Evolutionary conservation across 2,888 invertebrate genomes (phyloP).

Genomic region (Steinernema carpocapsae): DNA sequence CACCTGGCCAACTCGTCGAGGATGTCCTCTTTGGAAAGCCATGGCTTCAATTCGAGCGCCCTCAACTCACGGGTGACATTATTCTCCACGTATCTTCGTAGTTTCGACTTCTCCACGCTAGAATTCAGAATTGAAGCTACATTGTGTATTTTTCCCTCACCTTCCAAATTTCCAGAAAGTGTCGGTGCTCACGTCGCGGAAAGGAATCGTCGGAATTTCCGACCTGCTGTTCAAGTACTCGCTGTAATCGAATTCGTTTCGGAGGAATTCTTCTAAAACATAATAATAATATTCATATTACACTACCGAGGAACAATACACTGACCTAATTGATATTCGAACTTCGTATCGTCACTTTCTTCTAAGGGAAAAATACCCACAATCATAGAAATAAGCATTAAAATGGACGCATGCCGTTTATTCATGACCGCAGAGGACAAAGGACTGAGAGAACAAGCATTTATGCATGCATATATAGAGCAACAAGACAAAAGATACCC

Average conservation of each 20-base stretch:
- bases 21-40: slow-evolving; percentile 53
- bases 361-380: background rate
- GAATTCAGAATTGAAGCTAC: background rate
- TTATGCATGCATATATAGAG: background rate
- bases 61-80: slow-evolving; percentile 41
- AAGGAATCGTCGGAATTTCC: background rate
- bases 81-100: slow-evolving; percentile 36
- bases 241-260: slow-evolving; percentile 11
- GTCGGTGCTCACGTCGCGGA: slow-evolving; percentile 20
- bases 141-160: background rate
- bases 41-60: slow-evolving; percentile 52
- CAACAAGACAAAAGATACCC: slow-evolving; percentile 1
- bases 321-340: slow-evolving; percentile 5
- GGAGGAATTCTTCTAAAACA: background rate
- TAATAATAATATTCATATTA: background rate
- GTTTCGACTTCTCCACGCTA: slow-evolving; percentile 28
- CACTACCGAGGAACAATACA: background rate
- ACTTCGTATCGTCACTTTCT: background rate
- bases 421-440: background rate
- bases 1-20: slow-evolving; percentile 57
- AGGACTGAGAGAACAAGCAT: background rate
- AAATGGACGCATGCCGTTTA: background rate
- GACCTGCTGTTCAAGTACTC: background rate
- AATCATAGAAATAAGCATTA: background rate
- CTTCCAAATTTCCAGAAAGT: slow-evolving; percentile 14